Conservation (phyloP, 2,113 vertebrate species). For the Phainopepla nitens region DNA sequence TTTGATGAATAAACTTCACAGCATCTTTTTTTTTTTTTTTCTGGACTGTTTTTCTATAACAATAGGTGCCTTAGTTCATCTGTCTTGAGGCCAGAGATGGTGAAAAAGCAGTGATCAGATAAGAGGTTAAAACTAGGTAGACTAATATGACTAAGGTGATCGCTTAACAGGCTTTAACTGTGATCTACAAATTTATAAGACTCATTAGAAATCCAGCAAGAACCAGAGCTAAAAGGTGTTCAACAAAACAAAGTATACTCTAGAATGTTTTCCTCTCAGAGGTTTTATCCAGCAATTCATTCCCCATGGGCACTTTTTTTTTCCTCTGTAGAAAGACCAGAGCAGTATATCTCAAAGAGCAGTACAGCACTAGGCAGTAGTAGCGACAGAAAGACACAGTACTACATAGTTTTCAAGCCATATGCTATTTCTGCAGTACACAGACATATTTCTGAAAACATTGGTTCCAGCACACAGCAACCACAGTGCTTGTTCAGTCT, state of each 20-base stretch:
- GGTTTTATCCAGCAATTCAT: background rate
- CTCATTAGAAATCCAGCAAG: background rate
- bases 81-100: background rate
- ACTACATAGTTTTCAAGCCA: background rate
- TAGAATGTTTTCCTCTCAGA: background rate
- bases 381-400: background rate
- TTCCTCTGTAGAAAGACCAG: background rate
- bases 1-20: background rate
- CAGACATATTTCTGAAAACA: background rate
- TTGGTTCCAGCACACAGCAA: background rate
- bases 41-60: background rate
- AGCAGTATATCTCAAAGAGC: background rate
- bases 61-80: fast-evolving
- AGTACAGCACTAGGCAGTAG: background rate
- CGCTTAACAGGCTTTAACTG: background rate
- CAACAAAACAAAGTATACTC: background rate
- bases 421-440: background rate
- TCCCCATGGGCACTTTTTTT: background rate
- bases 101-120: background rate
- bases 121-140: background rate
- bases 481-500: fast-evolving
- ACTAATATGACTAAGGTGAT: background rate
- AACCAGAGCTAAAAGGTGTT: background rate
- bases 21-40: background rate
- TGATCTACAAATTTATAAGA: background rate